Base-by-base conservation (phyloP, 2,113 vertebrate species). In the Dicrurus megarhynchus region DNA sequence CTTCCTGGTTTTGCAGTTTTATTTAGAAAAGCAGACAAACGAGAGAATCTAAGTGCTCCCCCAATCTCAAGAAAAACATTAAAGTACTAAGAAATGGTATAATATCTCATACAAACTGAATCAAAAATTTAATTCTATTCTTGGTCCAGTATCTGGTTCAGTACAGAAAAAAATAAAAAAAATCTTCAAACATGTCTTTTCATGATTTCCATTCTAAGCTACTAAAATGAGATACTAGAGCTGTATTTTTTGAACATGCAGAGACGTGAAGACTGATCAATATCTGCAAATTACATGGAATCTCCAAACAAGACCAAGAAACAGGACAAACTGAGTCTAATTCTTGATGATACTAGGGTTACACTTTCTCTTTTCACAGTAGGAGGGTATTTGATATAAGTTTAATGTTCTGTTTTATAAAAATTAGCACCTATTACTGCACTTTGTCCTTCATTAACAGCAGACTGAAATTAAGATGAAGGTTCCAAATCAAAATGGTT, bases 21-120 rank as follows among this genome's bases (percentile, higher is more conserved):
- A 47, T 37, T 55, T 87, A 19, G 32, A 61, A 78, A 74, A 64
- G 13, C 19, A 90, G 56, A 24, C 15, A 90, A 47, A 46, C 4
- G 26, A 33, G 22, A 20, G 23, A 50, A 39, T 13, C 28, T 21
- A 59, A 71, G 6, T 42, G 6, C 5, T 20, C 0, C 7, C 6
- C 7, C 2, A 1, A 1, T 24, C 9, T 60, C 53, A 55, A 22
- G 6, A 30, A 67, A 55, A 22, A 3, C 5, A 46, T 1, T 9
- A 13, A 39, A 49, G 19, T 30, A 41, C 9, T 49, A 55, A 9
- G n/a, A 19, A 93, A 56, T 4, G 7, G 4, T 19, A 24, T 10
- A 23, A 15, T 9, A 53, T 15, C 24, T 76, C 18, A 7, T 50
- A 24, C 19, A 53, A 85, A 73, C 2, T 0, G 6, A 78, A 55